Base-by-base conservation (phyloP, 1,140 invertebrate genomes). In the Pissodes strobi region DNA sequence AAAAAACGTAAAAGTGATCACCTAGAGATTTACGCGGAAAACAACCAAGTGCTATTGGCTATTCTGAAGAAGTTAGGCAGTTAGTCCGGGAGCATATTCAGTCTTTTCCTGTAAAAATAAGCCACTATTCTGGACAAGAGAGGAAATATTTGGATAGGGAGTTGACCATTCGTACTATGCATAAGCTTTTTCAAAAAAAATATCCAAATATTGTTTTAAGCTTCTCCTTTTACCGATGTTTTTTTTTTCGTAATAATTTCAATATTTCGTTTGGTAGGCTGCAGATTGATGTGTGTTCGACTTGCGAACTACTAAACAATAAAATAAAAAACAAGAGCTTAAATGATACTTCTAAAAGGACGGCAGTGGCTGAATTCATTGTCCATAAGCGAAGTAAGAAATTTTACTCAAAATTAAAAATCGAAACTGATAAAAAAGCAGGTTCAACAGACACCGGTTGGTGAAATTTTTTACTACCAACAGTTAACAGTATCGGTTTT, bases 181-280 rank as follows among this genome's bases (percentile, higher is more conserved):
- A 52, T 30, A 2, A 52, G 23, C 48, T 52, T 52, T 52, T 15
- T 13, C 2, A 27, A 52, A 9, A 52, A 52, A 52, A 52, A 5
- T 27, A 52, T 27, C 48, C 48, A 52, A 30, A 52, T 8, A 2
- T 27, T 2, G 3, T 10, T 15, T 9, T 25, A 9, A 52, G 21
- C 9, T 19, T 30, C n/a, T 52, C 23, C 6, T 27, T n/a, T 52
- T 5, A 52, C n/a, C 8, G 23, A n/a, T n/a, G n/a, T 13, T 25
- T 2, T 30, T 17, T 60, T 64, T 73, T 72, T 39, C 58, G 64
- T 34, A 49, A 71, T 30, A 72, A 72, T 65, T 69, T 69, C 62
- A 66, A 39, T 38, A 55, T 63, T 22, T 56, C 45, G n/a, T 72
- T 72, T 61, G 68, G 68, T 62, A 52, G 56, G 25, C 21, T 15